phyloP scores from a whole-genome alignment of 2,888 invertebrate genomes.

The Pogonocherus hispidulus region DNA sequence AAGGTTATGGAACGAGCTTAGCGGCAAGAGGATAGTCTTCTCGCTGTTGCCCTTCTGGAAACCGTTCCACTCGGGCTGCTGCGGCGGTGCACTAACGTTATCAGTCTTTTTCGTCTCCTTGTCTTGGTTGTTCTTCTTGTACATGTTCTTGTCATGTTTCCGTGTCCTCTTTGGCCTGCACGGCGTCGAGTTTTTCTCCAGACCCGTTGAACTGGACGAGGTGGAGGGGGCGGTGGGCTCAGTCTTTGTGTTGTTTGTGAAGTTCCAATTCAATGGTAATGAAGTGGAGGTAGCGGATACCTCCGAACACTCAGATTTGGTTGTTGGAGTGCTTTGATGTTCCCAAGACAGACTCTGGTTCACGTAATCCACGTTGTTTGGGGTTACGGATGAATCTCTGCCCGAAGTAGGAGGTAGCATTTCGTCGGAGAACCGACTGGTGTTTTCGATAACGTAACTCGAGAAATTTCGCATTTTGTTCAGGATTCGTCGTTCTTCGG shows the following conservation, averaged over 20 bases:
- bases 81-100: conserved; percentile 14
- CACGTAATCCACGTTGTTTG: conserved; percentile 36
- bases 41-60: conserved; percentile 46
- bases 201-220: conserved; percentile 54
- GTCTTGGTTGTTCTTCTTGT: conserved; percentile 59
- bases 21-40: conserved; percentile 59
- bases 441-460: conserved; percentile 63
- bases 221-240: conserved; percentile 55
- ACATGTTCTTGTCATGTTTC: conserved; percentile 64
- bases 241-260: conserved; percentile 40
- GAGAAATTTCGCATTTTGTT: conserved; percentile 62
- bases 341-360: conserved; percentile 42
- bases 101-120: conserved; percentile 51
- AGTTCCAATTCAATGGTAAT: conserved; percentile 50
- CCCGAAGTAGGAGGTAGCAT: conserved; percentile 52
- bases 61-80: conserved; percentile 35
- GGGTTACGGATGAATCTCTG: conserved; percentile 14
- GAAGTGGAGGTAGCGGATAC: conserved; percentile 45
- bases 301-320: conserved; percentile 36
- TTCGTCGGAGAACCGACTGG: conserved; percentile 61
- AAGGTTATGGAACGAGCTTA: conserved; percentile 62
- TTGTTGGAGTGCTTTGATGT: conserved; percentile 29
- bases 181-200: conserved; percentile 60
- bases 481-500: conserved; percentile 52
- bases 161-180: conserved; percentile 65